phyloP scores from a whole-genome alignment of 2,797 vertebrate genomes.

The Micrastur ruficollis region DNA sequence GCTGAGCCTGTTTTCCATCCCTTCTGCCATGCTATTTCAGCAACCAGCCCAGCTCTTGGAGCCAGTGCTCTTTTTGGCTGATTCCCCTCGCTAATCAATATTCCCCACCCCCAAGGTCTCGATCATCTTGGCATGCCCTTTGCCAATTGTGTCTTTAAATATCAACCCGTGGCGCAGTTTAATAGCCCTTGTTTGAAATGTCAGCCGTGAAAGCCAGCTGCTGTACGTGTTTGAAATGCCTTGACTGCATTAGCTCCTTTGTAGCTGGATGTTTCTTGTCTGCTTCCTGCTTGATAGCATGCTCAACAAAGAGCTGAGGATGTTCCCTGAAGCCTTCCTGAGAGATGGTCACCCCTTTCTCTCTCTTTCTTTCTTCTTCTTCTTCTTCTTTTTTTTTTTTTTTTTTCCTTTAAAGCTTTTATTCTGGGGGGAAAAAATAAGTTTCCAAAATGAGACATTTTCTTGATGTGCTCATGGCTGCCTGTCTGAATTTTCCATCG shows the following conservation, averaged over 20 bases:
- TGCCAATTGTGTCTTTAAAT: constrained; percentile 55
- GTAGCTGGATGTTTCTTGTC: constrained; percentile 48
- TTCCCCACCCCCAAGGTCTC: not conserved
- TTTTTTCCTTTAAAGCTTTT: constrained; percentile 42
- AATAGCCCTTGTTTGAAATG: constrained; percentile 39
- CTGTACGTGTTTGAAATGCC: constrained; percentile 59
- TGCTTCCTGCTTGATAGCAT: constrained; percentile 60
- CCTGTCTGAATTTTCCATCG: constrained; percentile 73
- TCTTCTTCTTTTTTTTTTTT: not conserved
- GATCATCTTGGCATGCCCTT: constrained; percentile 31
- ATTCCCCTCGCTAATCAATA: not conserved
- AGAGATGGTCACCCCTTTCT: not conserved
- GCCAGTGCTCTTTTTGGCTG: not conserved
- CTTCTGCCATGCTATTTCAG: not conserved
- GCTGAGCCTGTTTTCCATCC: not conserved
- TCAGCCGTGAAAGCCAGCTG: constrained; percentile 1
- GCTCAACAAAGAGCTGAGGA: constrained; percentile 51
- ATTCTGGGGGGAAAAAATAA: not conserved
- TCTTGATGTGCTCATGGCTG: not conserved
- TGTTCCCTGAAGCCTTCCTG: constrained; percentile 47
- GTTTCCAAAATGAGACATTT: constrained; percentile 2
- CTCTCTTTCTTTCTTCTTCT: not conserved
- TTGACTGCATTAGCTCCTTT: constrained; percentile 40
- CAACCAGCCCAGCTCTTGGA: not conserved
- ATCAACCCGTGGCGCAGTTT: not conserved